phyloP scores from a whole-genome alignment of 2,113 vertebrate genomes.

The Ancistrus triradiatus region DNA sequence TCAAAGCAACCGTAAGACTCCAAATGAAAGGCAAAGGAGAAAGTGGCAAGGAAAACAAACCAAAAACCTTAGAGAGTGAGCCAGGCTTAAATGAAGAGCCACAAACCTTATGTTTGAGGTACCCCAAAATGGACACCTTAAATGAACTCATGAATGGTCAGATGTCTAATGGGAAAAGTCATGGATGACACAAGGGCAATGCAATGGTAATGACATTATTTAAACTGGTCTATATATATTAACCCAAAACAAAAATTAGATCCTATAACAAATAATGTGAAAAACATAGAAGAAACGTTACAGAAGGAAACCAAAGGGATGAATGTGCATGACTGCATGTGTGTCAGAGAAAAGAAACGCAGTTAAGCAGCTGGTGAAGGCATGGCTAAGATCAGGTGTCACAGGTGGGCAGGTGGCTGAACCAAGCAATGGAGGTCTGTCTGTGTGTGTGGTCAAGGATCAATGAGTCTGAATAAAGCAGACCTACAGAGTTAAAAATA shows the following conservation, averaged over 20 bases:
- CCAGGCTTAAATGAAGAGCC: no score
- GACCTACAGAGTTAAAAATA: no score
- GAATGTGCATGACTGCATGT: conserved; percentile 4
- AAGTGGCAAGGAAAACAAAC: no score
- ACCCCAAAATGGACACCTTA: no score
- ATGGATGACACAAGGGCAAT: no score
- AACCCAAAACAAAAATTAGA: neutral
- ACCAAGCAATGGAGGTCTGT: neutral
- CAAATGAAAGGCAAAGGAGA: no score
- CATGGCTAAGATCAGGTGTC: conserved; percentile 30
- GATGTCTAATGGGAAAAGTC: no score
- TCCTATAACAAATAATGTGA: conserved; percentile 15
- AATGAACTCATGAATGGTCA: no score
- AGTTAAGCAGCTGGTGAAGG: conserved; percentile 29
- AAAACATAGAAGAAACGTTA: neutral
- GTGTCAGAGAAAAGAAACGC: conserved; percentile 9
- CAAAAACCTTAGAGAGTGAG: no score
- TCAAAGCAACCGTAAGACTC: no score
- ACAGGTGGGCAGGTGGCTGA: conserved; percentile 38
- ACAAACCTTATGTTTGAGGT: no score
- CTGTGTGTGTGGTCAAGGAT: conserved; percentile 25
- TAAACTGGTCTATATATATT: neutral
- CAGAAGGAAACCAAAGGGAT: conserved; percentile 5
- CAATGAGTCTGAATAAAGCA: conserved; percentile 10
- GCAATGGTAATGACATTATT: no score